These are phyloP conservation scores for Alauda arvensis DNA, from an alignment of 2,797 vertebrate species.

Conservation along the genomic window DNA sequence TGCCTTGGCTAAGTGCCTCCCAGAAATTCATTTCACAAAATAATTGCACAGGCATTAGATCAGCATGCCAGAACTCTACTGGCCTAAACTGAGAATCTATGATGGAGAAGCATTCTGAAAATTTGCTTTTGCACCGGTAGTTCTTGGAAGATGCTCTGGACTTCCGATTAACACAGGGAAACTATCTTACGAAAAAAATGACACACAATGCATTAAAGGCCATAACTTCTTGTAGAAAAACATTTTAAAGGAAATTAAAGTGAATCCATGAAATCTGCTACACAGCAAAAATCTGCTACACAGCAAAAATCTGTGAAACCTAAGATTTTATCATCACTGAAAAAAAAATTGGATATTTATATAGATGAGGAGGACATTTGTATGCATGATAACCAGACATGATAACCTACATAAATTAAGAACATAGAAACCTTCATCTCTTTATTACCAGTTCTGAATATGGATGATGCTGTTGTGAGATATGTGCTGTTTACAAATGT, in stretches of 20 bases:
- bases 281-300: not conserved
- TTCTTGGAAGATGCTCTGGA: not conserved
- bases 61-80: not conserved
- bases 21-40: conserved; percentile 13
- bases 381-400: not conserved
- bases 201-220: not conserved
- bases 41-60: not conserved
- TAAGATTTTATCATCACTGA: not conserved
- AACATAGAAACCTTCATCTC: not conserved
- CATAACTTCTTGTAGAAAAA: not conserved
- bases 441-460: not conserved
- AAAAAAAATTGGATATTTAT: not conserved
- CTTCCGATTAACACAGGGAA: not conserved
- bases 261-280: not conserved
- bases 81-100: not conserved
- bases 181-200: not conserved
- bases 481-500: not conserved
- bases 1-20: not conserved
- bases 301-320: not conserved
- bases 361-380: not conserved
- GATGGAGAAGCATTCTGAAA: not conserved
- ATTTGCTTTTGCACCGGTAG: not conserved
- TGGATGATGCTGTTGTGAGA: not conserved
- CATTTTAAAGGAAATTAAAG: not conserved
- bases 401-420: not conserved